Evolutionary conservation across 53 echinoderm and acorn worm genomes (phyloP), one percentile per base, ranked within the genome.

Genomic region (Stichopus horrens): DNA sequence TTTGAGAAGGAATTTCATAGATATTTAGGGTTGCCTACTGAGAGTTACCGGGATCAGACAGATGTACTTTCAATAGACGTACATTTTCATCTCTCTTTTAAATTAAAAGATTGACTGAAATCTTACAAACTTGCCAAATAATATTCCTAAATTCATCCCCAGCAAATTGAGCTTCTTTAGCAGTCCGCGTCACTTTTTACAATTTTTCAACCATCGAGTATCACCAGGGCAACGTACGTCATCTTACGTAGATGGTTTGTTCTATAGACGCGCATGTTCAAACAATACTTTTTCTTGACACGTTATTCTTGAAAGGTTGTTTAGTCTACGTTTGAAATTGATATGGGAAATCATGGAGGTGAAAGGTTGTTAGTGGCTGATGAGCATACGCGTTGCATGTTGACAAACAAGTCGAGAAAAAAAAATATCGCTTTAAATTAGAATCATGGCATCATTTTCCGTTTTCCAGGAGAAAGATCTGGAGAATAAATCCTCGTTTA

Each of bases 211-310:
- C 22, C 56, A 56, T 20, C 57, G 57, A 56, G 81, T 58, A 56
- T 81, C 58, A 81, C 81, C 81, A 56, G 19, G 81, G 81, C 9
- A 81, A 81, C 81, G 56, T 57, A 56, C 81, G 81, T 81, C 81
- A 81, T 81, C 58, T 56, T 21, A 79, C 79, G 79, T 79, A 79
- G 57, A 80, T 23, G 8, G 80, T 80, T 58, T 57, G 19, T 68
- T 6, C 18, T 80, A 22, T 52, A 13, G 75, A 37, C 56, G 80
- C 56, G 80, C 80, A 80, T 56, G 80, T 57, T 80, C 58, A 56
- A 21, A 56, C 57, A 58, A 21, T 58, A 58, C 58, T 80, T 79
- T 37, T 80, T 58, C 80, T 80, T 56, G n/a, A 21, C 80, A 80
- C 55, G 80, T 80, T 80, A 56, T 80, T 80, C 57, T 80, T 6